Conservation (phyloP, 2,797 vertebrate genomes). For the Oreochromis mossambicus region DNA sequence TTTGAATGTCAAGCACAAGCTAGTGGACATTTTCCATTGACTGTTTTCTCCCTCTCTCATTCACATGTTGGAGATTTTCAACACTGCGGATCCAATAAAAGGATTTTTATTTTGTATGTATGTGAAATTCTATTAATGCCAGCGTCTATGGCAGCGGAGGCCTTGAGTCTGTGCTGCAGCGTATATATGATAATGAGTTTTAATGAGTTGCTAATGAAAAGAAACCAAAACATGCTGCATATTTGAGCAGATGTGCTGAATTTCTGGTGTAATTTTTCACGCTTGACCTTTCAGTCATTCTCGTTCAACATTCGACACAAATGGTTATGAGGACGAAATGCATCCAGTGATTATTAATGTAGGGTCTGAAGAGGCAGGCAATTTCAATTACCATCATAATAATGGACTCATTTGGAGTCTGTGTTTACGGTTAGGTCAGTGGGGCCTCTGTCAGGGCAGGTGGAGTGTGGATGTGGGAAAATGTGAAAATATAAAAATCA, state of each 20-base stretch:
- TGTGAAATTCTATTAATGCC: neutral
- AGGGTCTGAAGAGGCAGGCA: neutral
- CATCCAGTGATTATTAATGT: neutral
- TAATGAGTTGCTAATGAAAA: neutral
- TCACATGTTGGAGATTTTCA: neutral
- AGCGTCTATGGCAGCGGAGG: neutral
- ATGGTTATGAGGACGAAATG: neutral
- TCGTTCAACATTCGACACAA: neutral
- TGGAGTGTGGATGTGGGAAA: neutral
- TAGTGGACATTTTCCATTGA: neutral
- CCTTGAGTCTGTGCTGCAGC: fast-evolving
- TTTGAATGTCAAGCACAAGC: slow-evolving; percentile 7
- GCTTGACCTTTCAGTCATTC: neutral
- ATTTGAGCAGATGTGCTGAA: neutral
- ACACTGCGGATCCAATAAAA: neutral
- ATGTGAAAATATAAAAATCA: neutral
- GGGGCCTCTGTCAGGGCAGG: neutral
- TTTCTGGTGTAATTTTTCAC: neutral
- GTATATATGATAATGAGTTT: neutral
- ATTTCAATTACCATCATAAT: neutral
- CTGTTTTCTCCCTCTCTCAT: neutral
- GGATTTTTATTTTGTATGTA: neutral
- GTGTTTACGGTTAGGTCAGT: neutral
- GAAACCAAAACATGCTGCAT: neutral
- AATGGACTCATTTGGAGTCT: neutral